Evolutionary conservation across 2,888 invertebrate species (phyloP).

Genomic region (Conus canariensis): DNA sequence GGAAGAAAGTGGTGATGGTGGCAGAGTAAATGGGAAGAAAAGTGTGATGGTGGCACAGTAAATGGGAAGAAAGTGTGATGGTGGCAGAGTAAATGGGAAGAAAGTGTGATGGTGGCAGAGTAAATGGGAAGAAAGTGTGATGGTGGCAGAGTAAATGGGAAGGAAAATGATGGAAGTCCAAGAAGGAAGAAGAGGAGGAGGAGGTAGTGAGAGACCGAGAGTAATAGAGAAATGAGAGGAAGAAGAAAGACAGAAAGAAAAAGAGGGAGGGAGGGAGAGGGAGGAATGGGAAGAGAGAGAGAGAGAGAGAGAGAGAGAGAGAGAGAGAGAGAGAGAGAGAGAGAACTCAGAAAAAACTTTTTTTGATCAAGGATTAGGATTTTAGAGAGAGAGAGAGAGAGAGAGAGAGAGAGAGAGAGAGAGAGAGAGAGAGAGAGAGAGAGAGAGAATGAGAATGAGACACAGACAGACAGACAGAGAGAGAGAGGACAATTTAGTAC

Average conservation of each 20-base stretch:
- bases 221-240: neutral
- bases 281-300: neutral
- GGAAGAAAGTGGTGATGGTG: neutral
- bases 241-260: neutral
- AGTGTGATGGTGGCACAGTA: neutral
- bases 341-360: neutral
- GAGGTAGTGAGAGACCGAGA: neutral
- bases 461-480: neutral
- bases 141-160: neutral
- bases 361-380: too few relatives aligned
- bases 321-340: neutral
- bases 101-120: neutral
- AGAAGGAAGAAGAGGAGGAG: slow-evolving; percentile 28
- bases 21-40: neutral
- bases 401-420: neutral
- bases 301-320: neutral
- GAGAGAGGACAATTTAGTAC: neutral
- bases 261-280: neutral
- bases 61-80: neutral
- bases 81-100: neutral
- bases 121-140: neutral
- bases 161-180: slow-evolving; percentile 19
- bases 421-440: neutral
- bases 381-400: neutral
- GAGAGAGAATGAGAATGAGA: neutral